Percentiles rank a stretch among this genome's conserved stretches.
Conservation (phyloP, 1,140 invertebrate genomes). For the Proales similis region DNA sequence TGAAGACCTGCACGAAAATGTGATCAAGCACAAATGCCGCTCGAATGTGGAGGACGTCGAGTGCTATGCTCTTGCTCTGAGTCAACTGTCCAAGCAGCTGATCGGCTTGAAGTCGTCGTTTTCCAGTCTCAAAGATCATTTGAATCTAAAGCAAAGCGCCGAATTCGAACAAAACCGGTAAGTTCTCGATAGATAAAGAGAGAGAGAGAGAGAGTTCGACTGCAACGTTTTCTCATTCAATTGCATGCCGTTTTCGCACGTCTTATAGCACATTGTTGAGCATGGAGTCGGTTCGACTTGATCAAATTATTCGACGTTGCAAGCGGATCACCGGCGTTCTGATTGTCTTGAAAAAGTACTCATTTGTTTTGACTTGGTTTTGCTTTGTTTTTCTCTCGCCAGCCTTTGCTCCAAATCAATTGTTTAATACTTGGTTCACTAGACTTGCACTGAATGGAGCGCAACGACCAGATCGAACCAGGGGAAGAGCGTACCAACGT, state of each 20-base stretch:
- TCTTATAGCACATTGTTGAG: constrained; percentile 66
- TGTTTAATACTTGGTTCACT: too few relatives aligned
- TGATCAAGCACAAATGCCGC: constrained; percentile 82
- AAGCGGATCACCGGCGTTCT: constrained; percentile 92
- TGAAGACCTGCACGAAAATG: constrained; percentile 83
- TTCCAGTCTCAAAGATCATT: constrained; percentile 19
- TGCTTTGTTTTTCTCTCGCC: constrained; percentile 38
- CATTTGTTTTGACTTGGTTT: constrained; percentile 6
- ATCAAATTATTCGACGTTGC: constrained; percentile 78
- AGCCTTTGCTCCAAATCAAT: constrained; percentile 36
- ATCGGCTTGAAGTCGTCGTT: constrained; percentile 63
- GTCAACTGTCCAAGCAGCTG: constrained; percentile 81
- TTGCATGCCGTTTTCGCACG: constrained; percentile 16
- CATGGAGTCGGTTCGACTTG: constrained; percentile 83
- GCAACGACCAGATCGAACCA: too few relatives aligned
- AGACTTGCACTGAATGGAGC: too few relatives aligned
- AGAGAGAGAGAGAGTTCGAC: neutral
- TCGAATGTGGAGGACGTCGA: constrained; percentile 95
- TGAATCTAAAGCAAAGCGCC: constrained; percentile 6
- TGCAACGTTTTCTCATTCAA: constrained; percentile 8
- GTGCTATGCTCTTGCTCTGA: constrained; percentile 83
- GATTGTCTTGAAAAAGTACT: constrained; percentile 85
- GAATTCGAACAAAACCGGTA: constrained; percentile 16
- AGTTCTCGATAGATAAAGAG: constrained; percentile 30
- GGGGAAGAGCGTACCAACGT: too few relatives aligned